phyloP scores from a whole-genome alignment of 1,140 invertebrate species.

The Halyomorpha halys region DNA sequence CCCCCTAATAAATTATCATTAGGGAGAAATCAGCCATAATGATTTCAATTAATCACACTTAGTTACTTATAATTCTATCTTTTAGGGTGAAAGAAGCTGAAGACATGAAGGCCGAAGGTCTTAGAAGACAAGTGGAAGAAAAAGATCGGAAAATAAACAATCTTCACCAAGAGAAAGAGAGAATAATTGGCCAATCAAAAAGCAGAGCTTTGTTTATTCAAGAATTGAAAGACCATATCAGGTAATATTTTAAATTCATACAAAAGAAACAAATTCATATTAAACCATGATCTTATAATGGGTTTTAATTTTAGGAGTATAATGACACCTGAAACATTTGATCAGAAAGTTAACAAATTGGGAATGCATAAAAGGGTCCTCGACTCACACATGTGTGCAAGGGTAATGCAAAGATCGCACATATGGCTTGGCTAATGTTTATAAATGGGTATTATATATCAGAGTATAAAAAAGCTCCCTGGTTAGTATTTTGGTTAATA shows the following conservation, averaged over 20 bases:
- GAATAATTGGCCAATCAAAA: conserved; percentile 32
- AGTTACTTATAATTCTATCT: neutral
- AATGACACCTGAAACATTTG: conserved; percentile 35
- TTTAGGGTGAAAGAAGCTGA: conserved; percentile 32
- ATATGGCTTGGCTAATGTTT: conserved; percentile 32
- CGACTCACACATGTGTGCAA: conserved; percentile 30
- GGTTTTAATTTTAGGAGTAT: conserved; percentile 23
- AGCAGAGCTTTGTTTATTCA: conserved; percentile 33
- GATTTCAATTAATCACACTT: too few species aligned
- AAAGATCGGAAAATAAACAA: conserved; percentile 33
- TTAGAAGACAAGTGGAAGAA: conserved; percentile 30
- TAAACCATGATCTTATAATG: neutral
- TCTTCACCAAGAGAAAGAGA: conserved; percentile 32
- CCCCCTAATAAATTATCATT: too few species aligned
- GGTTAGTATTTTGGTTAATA: too few species aligned
- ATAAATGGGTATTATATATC: too few species aligned
- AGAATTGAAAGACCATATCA: conserved; percentile 34
- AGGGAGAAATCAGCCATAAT: too few species aligned
- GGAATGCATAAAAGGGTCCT: conserved; percentile 30
- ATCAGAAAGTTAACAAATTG: conserved; percentile 32
- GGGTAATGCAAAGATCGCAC: conserved; percentile 31
- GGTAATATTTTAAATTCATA: conserved; percentile 28
- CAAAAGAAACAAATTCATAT: too few species aligned
- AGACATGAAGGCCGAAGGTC: conserved; percentile 26
- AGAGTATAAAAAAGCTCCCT: too few species aligned